Conservation (phyloP, 2,797 vertebrate genomes). For the Austrolebias charrua region DNA sequence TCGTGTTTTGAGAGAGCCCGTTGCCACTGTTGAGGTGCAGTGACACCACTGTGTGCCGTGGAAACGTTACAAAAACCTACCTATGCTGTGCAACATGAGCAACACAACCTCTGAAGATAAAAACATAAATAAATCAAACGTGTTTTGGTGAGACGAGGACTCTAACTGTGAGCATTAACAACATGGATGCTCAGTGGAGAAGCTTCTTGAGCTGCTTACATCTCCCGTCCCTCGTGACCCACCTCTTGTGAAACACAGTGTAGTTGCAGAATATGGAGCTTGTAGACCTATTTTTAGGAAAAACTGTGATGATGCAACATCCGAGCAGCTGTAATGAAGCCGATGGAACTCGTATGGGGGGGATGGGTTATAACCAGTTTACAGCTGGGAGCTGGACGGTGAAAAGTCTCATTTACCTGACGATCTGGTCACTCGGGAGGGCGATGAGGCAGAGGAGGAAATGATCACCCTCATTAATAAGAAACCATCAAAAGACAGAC, state of each 20-base stretch:
- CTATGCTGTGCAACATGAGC: slow-evolving; percentile 16
- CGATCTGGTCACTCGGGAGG: slow-evolving; percentile 26
- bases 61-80: slow-evolving; percentile 16
- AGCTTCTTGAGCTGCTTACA: background rate
- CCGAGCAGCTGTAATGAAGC: slow-evolving; percentile 55
- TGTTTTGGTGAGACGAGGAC: slow-evolving; percentile 19
- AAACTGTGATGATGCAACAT: slow-evolving; percentile 61
- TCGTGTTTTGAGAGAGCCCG: background rate
- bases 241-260: slow-evolving; percentile 18
- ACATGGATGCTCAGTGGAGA: too few relatives aligned
- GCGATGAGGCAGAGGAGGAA: slow-evolving; percentile 22
- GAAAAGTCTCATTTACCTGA: slow-evolving; percentile 27
- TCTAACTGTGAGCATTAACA: slow-evolving; percentile 21
- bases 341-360: slow-evolving; percentile 19
- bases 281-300: slow-evolving; percentile 60
- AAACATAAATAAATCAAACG: slow-evolving; percentile 60
- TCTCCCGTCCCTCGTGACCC: slow-evolving; percentile 25
- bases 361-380: slow-evolving; percentile 29
- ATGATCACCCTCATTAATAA: slow-evolving; percentile 53
- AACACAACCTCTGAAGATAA: slow-evolving; percentile 17
- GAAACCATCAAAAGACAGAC: slow-evolving; percentile 55
- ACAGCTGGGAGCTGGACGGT: slow-evolving; percentile 21
- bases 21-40: background rate
- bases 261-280: slow-evolving; percentile 48
- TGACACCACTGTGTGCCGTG: slow-evolving; percentile 2